phyloP scores from a whole-genome alignment of 2,797 vertebrate genomes.

The Dendrocincla fuliginosa region DNA sequence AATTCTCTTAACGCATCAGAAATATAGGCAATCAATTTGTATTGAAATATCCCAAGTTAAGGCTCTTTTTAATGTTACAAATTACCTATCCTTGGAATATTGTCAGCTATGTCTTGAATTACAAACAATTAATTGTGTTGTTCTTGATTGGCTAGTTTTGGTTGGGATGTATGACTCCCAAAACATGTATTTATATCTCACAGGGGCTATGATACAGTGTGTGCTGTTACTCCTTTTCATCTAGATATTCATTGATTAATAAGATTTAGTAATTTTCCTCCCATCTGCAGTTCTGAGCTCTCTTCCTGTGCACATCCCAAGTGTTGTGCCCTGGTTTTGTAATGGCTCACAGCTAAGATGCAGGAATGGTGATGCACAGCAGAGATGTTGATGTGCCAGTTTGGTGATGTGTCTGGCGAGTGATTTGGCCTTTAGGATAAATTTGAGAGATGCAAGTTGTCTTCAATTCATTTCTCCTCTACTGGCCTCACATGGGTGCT shows the following conservation, averaged over 20 bases:
- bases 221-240: not conserved
- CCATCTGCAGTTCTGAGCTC: not conserved
- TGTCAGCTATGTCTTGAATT: not conserved
- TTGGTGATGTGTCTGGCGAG: not conserved
- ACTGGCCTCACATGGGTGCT: not conserved
- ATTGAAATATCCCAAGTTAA: slow-evolving; percentile 24
- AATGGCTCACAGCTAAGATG: not conserved
- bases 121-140: not conserved
- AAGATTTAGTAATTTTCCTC: not conserved
- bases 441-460: not conserved
- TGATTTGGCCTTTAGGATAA: not conserved
- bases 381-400: not conserved
- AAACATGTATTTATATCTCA: not conserved
- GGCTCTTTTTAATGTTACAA: not conserved
- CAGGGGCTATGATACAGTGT: not conserved
- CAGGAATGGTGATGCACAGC: not conserved
- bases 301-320: not conserved
- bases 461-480: not conserved
- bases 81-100: not conserved
- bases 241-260: not conserved
- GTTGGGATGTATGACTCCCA: not conserved
- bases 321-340: not conserved
- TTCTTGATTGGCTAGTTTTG: not conserved
- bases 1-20: not conserved
- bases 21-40: slow-evolving; percentile 28